These are phyloP conservation scores for Antheraea assamensis DNA, from an alignment of 2,888 invertebrate species.

Conservation along the genomic window DNA sequence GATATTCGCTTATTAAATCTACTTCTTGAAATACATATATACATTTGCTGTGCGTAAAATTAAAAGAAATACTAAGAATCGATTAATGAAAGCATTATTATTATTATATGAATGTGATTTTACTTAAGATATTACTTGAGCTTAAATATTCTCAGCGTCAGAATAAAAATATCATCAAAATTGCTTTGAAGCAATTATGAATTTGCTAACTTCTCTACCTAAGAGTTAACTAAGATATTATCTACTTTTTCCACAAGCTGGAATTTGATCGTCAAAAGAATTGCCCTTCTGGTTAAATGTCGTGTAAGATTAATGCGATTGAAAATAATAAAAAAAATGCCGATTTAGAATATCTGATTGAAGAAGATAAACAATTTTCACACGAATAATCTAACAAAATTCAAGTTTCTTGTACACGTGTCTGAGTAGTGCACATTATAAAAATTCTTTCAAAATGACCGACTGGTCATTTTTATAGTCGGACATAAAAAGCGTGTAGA, in stretches of 20 bases:
- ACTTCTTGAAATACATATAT: background rate
- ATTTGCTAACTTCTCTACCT: too few species aligned
- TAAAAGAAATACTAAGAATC: background rate
- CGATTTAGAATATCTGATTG: background rate
- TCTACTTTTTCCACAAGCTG: background rate
- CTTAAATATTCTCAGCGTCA: background rate
- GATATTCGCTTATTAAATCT: background rate
- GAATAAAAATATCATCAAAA: background rate
- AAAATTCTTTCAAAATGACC: conserved; percentile 47
- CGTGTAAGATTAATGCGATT: background rate
- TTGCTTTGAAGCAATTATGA: background rate
- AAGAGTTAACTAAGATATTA: background rate
- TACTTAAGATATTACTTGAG: background rate
- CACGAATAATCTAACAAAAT: background rate
- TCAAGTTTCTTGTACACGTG: conserved; percentile 21
- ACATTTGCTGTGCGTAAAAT: background rate
- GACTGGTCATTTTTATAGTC: conserved; percentile 56
- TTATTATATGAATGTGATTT: background rate
- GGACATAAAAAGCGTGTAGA: conserved; percentile 49
- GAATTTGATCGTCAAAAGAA: background rate
- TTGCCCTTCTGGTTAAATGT: background rate
- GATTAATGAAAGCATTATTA: too few species aligned
- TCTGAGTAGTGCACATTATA: conserved; percentile 39
- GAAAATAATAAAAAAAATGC: background rate
- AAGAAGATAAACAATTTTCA: background rate